phyloP scores from a whole-genome alignment of 2,888 invertebrate species.

The Cabera pusaria region DNA sequence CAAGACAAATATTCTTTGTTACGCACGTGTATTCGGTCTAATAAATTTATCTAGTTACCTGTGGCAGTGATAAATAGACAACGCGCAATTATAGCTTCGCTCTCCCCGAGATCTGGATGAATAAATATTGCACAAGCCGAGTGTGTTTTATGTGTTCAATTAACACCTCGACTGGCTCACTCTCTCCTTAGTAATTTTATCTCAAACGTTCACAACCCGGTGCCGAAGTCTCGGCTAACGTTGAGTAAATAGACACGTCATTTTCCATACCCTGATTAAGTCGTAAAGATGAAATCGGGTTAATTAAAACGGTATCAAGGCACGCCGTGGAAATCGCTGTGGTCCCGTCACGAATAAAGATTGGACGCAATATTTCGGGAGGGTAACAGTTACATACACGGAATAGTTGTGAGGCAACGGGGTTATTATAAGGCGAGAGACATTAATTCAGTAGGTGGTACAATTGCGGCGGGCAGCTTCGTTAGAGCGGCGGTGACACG shows the following conservation, averaged over 20 bases:
- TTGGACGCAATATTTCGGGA: conserved; percentile 41
- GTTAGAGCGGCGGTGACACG: conserved; percentile 65
- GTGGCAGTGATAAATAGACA: conserved; percentile 54
- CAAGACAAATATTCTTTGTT: conserved; percentile 44
- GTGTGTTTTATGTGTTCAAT: conserved; percentile 49
- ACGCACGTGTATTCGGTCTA: conserved; percentile 42
- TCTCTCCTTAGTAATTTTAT: conserved; percentile 33
- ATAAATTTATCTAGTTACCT: conserved; percentile 56
- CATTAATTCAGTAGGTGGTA: conserved; percentile 64
- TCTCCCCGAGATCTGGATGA: conserved; percentile 34
- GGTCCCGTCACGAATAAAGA: conserved; percentile 45
- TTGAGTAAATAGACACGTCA: conserved; percentile 34
- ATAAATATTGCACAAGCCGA: conserved; percentile 43
- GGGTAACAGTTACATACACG: conserved; percentile 37
- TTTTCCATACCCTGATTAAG: conserved; percentile 39
- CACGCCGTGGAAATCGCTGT: conserved; percentile 42
- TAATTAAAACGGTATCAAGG: conserved; percentile 46
- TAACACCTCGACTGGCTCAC: conserved; percentile 34
- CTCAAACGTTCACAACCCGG: conserved; percentile 18
- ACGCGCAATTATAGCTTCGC: conserved; percentile 44
- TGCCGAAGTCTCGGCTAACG: conserved; percentile 25
- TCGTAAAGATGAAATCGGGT: conserved; percentile 44
- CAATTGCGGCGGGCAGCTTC: conserved; percentile 64
- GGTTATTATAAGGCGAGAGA: conserved; percentile 52
- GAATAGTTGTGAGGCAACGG: conserved; percentile 36